Evolutionary conservation across 2,888 invertebrate species (phyloP).

Genomic region (Gibbula magus): DNA sequence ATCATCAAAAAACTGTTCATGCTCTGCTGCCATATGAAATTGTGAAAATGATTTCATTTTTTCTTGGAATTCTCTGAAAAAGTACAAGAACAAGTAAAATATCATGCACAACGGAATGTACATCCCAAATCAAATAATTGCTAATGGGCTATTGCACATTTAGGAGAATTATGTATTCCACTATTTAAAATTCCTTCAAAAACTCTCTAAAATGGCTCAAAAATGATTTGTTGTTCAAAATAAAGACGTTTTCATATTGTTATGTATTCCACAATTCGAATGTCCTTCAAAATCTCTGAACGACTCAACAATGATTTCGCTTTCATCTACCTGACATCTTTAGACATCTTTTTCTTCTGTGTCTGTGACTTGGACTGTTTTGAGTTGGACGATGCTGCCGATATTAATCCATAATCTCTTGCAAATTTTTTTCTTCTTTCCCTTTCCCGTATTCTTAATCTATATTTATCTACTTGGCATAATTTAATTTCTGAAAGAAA

Average conservation of each 20-base stretch:
- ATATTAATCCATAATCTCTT: slow-evolving; percentile 91
- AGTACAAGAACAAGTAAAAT: slow-evolving; percentile 23
- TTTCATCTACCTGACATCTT: slow-evolving; percentile 83
- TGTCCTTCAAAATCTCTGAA: no score
- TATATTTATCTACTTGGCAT: slow-evolving; percentile 93
- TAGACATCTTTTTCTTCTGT: slow-evolving; percentile 81
- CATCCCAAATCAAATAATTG: no score
- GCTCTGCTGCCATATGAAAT: slow-evolving; percentile 90
- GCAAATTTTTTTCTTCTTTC: slow-evolving; percentile 92
- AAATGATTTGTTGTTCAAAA: no score
- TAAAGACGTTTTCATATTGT: no score
- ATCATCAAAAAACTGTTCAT: slow-evolving; percentile 86
- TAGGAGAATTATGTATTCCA: no score
- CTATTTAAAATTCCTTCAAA: no score
- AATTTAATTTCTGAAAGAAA: slow-evolving; percentile 84
- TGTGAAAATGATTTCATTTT: slow-evolving; percentile 90
- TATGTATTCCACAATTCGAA: no score
- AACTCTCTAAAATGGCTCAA: no score
- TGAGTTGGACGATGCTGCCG: slow-evolving; percentile 84
- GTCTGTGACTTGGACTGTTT: slow-evolving; percentile 78
- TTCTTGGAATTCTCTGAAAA: slow-evolving; percentile 82
- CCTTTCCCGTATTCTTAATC: slow-evolving; percentile 80
- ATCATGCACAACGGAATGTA: no score
- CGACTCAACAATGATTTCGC: no score
- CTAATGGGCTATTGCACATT: no score